Percentiles rank a stretch among this genome's conserved stretches.
phyloP scores from a whole-genome alignment of 1,140 invertebrate species.

The Meloidogyne hapla region DNA sequence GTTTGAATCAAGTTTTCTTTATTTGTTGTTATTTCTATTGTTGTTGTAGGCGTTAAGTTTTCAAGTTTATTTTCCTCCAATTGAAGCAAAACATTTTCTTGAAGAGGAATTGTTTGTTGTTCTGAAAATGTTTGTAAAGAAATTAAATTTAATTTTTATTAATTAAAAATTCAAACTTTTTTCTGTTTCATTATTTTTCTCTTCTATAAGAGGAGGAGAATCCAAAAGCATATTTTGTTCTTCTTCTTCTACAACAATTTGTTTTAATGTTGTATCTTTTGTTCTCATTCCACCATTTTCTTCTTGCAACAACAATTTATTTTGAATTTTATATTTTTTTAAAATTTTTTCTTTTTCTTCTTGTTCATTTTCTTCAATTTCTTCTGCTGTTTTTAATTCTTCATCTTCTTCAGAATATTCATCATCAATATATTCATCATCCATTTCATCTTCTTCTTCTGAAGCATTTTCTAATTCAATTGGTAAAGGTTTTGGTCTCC shows the following conservation, averaged over 20 bases:
- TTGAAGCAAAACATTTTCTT: no score
- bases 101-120: no score
- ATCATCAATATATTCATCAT: not conserved
- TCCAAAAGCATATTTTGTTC: no score
- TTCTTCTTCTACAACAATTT: no score
- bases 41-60: not conserved
- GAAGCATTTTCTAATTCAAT: constrained; percentile 10
- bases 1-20: not conserved
- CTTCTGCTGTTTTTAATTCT: not conserved
- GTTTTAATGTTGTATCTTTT: no score
- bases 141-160: no score
- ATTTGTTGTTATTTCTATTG: not conserved
- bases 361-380: not conserved
- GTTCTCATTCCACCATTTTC: no score
- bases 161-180: no score
- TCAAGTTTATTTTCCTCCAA: not conserved
- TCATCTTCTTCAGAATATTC: constrained; percentile 1
- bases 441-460: not conserved
- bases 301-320: not conserved
- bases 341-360: not conserved
- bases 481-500: not conserved
- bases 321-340: not conserved
- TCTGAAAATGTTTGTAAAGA: no score
- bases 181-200: no score
- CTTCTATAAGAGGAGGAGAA: no score